These are phyloP conservation scores for Dromaius novaehollandiae DNA, from an alignment of 2,113 vertebrate species.

Conservation along the genomic window DNA sequence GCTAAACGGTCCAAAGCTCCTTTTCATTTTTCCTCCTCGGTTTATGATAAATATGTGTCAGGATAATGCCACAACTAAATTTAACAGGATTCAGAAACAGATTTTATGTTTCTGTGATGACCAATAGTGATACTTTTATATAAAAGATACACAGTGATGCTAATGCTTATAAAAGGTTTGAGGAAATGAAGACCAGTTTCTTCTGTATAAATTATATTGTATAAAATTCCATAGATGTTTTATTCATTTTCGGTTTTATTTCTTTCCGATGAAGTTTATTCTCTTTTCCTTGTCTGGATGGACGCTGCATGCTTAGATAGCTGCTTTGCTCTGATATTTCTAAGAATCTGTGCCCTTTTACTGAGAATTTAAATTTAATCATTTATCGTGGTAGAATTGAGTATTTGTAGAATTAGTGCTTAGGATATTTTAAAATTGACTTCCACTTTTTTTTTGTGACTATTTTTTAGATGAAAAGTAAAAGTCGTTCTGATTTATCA, in stretches of 20 bases:
- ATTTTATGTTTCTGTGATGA: not conserved
- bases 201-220: not conserved
- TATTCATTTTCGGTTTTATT: not conserved
- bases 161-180: not conserved
- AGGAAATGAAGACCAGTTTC: not conserved
- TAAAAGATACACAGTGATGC: not conserved
- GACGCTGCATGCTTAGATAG: not conserved
- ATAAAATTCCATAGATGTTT: not conserved
- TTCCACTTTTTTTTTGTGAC: slow-evolving; percentile 22
- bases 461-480: slow-evolving; percentile 83
- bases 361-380: not conserved
- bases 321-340: not conserved
- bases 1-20: not conserved
- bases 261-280: not conserved
- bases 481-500: slow-evolving; percentile 83
- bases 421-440: not conserved
- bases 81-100: not conserved
- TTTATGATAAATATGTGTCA: not conserved
- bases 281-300: not conserved
- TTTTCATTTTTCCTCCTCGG: not conserved
- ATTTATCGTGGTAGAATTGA: not conserved
- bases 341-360: not conserved
- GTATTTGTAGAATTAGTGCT: not conserved
- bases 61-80: not conserved
- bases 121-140: not conserved